Percentiles rank a stretch among this genome's conserved stretches.
Evolutionary conservation across 2,113 vertebrate species (phyloP).

Genomic region (Dinomys branickii): DNA sequence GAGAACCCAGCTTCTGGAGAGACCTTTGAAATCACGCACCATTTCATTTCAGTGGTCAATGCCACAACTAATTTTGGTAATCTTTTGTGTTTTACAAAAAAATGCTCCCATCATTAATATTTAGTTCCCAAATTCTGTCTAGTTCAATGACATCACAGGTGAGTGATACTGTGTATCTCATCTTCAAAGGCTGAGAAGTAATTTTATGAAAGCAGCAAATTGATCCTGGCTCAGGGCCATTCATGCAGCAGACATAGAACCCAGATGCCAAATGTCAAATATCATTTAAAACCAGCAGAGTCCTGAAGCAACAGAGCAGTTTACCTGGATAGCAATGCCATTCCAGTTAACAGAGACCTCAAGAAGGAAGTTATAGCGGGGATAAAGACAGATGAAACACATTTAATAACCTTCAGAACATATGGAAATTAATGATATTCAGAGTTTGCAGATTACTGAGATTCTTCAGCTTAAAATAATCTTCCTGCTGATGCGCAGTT

Average conservation of each 20-base stretch:
- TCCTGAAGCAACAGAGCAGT: not conserved
- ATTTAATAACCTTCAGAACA: conserved; percentile 55
- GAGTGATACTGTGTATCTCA: conserved; percentile 37
- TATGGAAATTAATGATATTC: conserved; percentile 80
- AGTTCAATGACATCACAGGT: conserved; percentile 64
- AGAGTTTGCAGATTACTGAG: conserved; percentile 67
- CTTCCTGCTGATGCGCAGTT: conserved; percentile 71
- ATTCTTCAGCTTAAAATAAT: conserved; percentile 80
- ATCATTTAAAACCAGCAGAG: conserved; percentile 21
- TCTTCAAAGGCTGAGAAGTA: conserved; percentile 73
- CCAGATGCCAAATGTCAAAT: conserved; percentile 70
- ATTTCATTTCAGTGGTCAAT: not conserved
- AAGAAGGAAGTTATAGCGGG: conserved; percentile 42
- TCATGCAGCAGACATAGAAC: not conserved
- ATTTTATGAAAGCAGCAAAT: conserved; percentile 69
- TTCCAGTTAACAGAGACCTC: not conserved
- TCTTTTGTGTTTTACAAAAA: conserved; percentile 19
- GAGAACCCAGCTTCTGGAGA: not conserved
- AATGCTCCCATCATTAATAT: conserved; percentile 30
- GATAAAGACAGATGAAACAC: conserved; percentile 32
- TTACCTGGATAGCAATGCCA: not conserved
- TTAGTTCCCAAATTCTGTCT: conserved; percentile 55
- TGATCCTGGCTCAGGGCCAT: conserved; percentile 51
- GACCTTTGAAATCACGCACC: not conserved
- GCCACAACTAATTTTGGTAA: not conserved